phyloP scores from a whole-genome alignment of 2,797 vertebrate species.

The Xenops minutus region DNA sequence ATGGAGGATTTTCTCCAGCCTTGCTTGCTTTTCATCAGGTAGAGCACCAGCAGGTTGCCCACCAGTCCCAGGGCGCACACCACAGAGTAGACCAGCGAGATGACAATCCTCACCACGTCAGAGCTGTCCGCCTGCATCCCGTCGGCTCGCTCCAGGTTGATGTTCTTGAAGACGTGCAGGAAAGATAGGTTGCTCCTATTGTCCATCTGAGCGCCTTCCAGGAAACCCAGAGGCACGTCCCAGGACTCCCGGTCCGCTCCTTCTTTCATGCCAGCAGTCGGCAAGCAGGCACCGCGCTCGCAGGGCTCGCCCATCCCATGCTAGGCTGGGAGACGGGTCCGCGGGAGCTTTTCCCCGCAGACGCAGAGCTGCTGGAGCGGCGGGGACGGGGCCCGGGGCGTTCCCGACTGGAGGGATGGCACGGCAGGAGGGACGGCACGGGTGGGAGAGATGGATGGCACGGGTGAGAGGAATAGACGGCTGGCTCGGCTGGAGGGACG shows the following conservation, averaged over 20 bases:
- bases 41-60: slow-evolving; percentile 90
- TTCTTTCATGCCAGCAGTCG: slow-evolving; percentile 67
- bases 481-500: no score
- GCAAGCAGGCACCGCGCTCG: slow-evolving; percentile 21
- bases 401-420: rapidly evolving
- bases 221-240: slow-evolving; percentile 22
- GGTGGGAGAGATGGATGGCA: no score
- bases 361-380: not conserved
- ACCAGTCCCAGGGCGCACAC: slow-evolving; percentile 92
- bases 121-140: slow-evolving; percentile 77
- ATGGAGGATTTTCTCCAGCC: slow-evolving; percentile 93
- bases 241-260: slow-evolving; percentile 43
- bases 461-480: no score
- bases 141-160: slow-evolving; percentile 66
- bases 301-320: slow-evolving; percentile 67
- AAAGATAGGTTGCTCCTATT: slow-evolving; percentile 74
- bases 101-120: slow-evolving; percentile 80
- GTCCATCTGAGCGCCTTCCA: slow-evolving; percentile 58
- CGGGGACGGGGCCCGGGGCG: rapidly evolving
- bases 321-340: not conserved
- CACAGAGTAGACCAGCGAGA: slow-evolving; percentile 89
- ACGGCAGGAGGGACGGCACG: rapidly evolving
- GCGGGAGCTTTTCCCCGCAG: not conserved
- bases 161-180: slow-evolving; percentile 56
- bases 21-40: slow-evolving; percentile 90